phyloP scores from a whole-genome alignment of 1,140 invertebrate species.

The Drosophila novamexicana region DNA sequence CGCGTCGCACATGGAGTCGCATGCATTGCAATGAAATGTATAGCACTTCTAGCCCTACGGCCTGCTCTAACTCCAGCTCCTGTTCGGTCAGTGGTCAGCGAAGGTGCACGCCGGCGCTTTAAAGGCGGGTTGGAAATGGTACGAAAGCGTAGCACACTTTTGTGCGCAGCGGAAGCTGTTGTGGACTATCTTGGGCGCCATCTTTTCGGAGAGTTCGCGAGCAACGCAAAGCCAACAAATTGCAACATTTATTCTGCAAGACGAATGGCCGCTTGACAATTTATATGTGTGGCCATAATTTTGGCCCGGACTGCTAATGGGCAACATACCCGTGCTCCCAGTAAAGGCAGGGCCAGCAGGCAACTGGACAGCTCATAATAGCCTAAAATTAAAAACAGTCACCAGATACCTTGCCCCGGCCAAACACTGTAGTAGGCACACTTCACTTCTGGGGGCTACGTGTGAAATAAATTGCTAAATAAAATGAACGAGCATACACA shows the following conservation, averaged over 20 bases:
- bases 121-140: slow-evolving; percentile 47
- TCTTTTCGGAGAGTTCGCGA: slow-evolving; percentile 61
- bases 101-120: slow-evolving; percentile 65
- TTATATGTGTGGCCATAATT: slow-evolving; percentile 81
- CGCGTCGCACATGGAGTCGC: slow-evolving; percentile 42
- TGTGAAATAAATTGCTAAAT: slow-evolving; percentile 82
- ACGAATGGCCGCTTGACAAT: slow-evolving; percentile 82
- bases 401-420: slow-evolving; percentile 43
- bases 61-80: slow-evolving; percentile 28
- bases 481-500: slow-evolving; percentile 74
- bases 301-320: slow-evolving; percentile 47
- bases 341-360: neutral
- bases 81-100: slow-evolving; percentile 47
- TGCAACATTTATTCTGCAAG: slow-evolving; percentile 82
- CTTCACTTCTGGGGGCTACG: slow-evolving; percentile 40
- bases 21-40: slow-evolving; percentile 71
- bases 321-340: neutral
- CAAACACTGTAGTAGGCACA: slow-evolving; percentile 33
- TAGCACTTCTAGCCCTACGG: slow-evolving; percentile 6
- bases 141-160: slow-evolving; percentile 61
- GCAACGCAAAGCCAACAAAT: slow-evolving; percentile 74
- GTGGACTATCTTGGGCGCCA: slow-evolving; percentile 50
- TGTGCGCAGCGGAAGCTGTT: slow-evolving; percentile 69
- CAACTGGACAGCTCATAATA: slow-evolving; percentile 65
- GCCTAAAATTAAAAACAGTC: slow-evolving; percentile 82